Conservation (phyloP, 2,797 vertebrate species). For the Alauda arvensis region DNA sequence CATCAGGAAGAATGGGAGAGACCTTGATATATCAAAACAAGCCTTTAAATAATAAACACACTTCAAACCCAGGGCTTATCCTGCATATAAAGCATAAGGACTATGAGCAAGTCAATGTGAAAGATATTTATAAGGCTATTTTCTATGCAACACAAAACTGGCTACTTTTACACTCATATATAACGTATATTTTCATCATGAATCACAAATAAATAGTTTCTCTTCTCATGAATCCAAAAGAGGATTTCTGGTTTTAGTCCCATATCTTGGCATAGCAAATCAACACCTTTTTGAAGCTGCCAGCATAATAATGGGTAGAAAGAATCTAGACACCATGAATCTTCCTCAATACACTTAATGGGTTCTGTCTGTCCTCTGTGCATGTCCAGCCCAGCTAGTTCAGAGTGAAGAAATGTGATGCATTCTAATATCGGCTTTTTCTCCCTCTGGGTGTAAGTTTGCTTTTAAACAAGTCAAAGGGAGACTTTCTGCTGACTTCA, state of each 20-base stretch:
- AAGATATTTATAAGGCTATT: slow-evolving; percentile 47
- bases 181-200: slow-evolving; percentile 39
- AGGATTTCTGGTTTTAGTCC: slow-evolving; percentile 30
- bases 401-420: background rate
- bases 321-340: slow-evolving; percentile 17
- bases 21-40: slow-evolving; percentile 65
- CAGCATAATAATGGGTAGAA: slow-evolving; percentile 20
- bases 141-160: slow-evolving; percentile 44
- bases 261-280: slow-evolving; percentile 24
- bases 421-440: background rate
- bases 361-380: slow-evolving; percentile 1
- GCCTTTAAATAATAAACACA: slow-evolving; percentile 63
- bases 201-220: slow-evolving; percentile 51
- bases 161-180: slow-evolving; percentile 17
- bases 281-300: slow-evolving; percentile 39
- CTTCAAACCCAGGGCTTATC: slow-evolving; percentile 36
- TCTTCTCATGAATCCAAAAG: slow-evolving; percentile 43
- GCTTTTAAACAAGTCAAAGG: background rate
- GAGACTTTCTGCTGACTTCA: background rate
- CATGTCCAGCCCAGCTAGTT: background rate
- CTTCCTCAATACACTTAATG: slow-evolving; percentile 3
- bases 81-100: slow-evolving; percentile 37
- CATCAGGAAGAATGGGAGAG: slow-evolving; percentile 30
- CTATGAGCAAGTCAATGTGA: slow-evolving; percentile 14
- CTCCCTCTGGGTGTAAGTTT: background rate